Percentiles rank a stretch among this genome's conserved stretches.
These are phyloP conservation scores for Acridotheres tristis DNA, from an alignment of 2,797 vertebrate species.

Conservation along the genomic window DNA sequence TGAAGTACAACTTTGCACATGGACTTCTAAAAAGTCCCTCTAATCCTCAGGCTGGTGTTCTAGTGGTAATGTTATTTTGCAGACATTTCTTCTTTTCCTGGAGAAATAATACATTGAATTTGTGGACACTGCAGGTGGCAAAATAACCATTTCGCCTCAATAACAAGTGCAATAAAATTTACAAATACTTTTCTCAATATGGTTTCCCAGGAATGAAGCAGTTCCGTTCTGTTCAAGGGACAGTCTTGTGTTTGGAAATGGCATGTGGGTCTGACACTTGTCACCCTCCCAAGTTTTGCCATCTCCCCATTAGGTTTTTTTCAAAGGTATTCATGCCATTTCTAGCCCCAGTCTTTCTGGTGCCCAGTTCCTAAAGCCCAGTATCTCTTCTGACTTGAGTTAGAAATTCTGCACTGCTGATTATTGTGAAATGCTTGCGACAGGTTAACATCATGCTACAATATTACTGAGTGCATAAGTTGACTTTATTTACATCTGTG, in stretches of 20 bases:
- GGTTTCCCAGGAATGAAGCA: not conserved
- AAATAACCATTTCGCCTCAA: not conserved
- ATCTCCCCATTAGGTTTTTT: not conserved
- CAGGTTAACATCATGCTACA: accelerated
- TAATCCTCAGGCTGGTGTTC: not conserved
- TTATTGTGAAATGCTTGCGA: not conserved
- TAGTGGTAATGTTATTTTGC: not conserved
- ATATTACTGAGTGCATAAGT: accelerated
- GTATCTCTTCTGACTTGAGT: not conserved
- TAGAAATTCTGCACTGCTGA: not conserved
- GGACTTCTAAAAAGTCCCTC: not conserved
- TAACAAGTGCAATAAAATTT: not conserved
- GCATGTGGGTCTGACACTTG: not conserved
- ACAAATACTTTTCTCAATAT: not conserved
- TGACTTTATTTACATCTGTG: not conserved
- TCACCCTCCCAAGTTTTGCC: not conserved
- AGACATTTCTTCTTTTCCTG: not conserved
- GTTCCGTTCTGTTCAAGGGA: not conserved
- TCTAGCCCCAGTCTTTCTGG: not conserved
- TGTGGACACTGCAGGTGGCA: not conserved
- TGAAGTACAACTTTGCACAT: not conserved
- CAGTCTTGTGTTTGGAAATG: not conserved
- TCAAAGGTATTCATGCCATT: not conserved
- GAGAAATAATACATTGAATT: not conserved
- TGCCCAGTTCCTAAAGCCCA: not conserved